phyloP scores from a whole-genome alignment of 37 sponge, comb jelly and placozoan genomes.

The Beroe forskalii region DNA sequence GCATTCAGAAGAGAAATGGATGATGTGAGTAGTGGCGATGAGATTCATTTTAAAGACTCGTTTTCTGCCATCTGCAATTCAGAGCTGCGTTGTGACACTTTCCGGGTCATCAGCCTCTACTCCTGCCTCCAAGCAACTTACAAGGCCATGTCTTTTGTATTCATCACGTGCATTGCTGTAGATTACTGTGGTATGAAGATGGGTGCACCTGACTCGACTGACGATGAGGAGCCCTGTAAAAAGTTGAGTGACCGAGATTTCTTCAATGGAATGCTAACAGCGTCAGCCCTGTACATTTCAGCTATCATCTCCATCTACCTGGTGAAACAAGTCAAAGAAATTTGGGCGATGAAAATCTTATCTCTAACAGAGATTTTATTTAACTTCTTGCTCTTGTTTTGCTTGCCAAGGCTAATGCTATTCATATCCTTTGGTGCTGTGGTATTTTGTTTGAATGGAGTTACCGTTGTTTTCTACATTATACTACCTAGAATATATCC shows the following conservation, averaged over 20 bases:
- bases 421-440: not conserved
- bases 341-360: not conserved
- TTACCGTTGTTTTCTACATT: slow-evolving; percentile 20
- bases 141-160: not conserved
- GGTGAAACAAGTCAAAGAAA: not conserved
- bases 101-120: not conserved
- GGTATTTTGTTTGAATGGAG: not conserved
- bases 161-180: not conserved
- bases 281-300: not conserved
- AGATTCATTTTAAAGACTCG: not conserved
- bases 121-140: slow-evolving; percentile 20
- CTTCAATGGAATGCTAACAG: not conserved
- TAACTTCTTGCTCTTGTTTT: not conserved
- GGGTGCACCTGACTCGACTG: not conserved
- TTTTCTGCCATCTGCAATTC: not conserved
- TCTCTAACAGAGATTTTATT: not conserved
- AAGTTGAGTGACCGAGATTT: not conserved
- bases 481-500: slow-evolving; percentile 31
- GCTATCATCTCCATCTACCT: not conserved
- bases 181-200: not conserved
- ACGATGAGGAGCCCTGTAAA: not conserved
- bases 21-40: not conserved
- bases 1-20: not conserved
- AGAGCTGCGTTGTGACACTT: slow-evolving; percentile 4
- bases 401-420: not conserved